These are phyloP conservation scores for Paramuricea clavata DNA, from an alignment of 92 coral and sea anemone species.

Conservation along the genomic window DNA sequence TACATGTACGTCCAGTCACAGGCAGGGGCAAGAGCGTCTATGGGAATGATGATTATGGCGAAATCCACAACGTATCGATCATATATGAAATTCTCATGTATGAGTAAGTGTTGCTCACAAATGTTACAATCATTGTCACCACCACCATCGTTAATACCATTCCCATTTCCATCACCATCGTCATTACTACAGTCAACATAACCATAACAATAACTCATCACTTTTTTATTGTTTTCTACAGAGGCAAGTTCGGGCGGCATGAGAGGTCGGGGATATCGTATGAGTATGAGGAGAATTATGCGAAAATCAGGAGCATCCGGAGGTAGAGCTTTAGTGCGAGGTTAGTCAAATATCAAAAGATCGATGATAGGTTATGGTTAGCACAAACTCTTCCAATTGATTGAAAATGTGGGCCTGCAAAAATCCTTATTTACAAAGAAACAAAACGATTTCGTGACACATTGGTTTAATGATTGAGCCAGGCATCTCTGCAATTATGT, in stretches of 20 bases:
- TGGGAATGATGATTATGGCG: neutral
- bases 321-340: neutral
- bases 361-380: no score
- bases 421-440: no score
- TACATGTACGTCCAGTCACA: neutral
- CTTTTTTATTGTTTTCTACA: neutral
- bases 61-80: neutral
- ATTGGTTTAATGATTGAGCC: no score
- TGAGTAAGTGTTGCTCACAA: neutral
- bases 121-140: no score
- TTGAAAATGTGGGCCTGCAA: no score
- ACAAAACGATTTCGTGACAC: no score
- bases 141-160: neutral
- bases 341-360: neutral
- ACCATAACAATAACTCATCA: neutral
- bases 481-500: no score
- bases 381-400: no score
- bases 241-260: conserved; percentile 1
- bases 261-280: conserved; percentile 11
- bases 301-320: neutral
- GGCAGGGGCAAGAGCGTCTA: neutral
- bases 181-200: no score
- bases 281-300: neutral
- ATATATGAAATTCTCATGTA: neutral
- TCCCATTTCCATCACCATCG: neutral